Evolutionary conservation across 92 coral and sea anemone species (phyloP).

Genomic region (Epizoanthus rinbou): DNA sequence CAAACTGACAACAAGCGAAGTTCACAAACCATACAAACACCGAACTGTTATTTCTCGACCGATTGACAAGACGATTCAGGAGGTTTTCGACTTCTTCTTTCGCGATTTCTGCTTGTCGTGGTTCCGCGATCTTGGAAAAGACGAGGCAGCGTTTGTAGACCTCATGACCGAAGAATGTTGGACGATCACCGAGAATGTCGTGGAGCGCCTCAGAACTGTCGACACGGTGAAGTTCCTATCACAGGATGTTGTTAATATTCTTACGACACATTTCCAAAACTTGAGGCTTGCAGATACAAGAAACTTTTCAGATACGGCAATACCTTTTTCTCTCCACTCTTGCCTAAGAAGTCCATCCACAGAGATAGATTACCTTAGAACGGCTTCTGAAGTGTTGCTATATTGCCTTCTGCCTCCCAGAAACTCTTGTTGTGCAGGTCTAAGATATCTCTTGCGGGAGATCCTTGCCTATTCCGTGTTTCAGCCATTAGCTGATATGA

Average conservation of each 20-base stretch:
- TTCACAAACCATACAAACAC: conserved; percentile 85
- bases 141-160: conserved; percentile 92
- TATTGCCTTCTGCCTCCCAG: conserved; percentile 78
- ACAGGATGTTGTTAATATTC: conserved; percentile 87
- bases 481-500: conserved; percentile 88
- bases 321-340: conserved; percentile 85
- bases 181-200: conserved; percentile 75
- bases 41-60: conserved; percentile 81
- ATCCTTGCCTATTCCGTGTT: conserved; percentile 91
- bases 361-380: conserved; percentile 83
- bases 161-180: conserved; percentile 91
- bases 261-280: conserved; percentile 90
- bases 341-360: conserved; percentile 77
- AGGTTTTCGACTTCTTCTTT: conserved; percentile 89
- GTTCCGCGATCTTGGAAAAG: conserved; percentile 92
- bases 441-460: conserved; percentile 85
- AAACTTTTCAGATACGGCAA: conserved; percentile 75
- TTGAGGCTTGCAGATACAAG: conserved; percentile 88
- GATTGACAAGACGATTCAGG: conserved; percentile 92
- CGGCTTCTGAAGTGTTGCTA: conserved; percentile 82
- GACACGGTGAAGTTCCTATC: conserved; percentile 95
- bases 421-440: conserved; percentile 76
- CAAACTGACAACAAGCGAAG: conserved; percentile 64
- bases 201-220: conserved; percentile 71
- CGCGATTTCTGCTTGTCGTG: conserved; percentile 97